Base-by-base conservation (phyloP, 2,888 invertebrate species). In the Sinotaia quadrata region DNA sequence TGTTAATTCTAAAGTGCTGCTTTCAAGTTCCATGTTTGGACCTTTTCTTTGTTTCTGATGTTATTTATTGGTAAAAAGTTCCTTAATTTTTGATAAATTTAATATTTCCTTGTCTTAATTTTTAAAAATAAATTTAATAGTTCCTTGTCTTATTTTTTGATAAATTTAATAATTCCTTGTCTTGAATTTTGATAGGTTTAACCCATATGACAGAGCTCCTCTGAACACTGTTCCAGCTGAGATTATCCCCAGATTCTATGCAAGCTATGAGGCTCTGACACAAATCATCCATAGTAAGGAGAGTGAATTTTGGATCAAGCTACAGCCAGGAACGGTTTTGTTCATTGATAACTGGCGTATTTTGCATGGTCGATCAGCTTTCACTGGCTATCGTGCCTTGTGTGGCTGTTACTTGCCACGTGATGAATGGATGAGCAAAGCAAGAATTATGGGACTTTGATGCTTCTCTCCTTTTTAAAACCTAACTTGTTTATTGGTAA, bases 341-440 rank as follows among this genome's bases (percentile, higher is more conserved):
- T 91, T 93, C 61, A 91, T 94, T 79, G 94, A 95, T 83, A 95
- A 95, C 88, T 94, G 93, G 91, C 90, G 95, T 65, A 90, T 94
- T 1, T 87, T 94, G 1, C 95, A 95, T 79, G 94, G 94, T 0
- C 90, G 94, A 58, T 90, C 91, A 1, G 90, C 90, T 0, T 95
- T 93, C 83, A 90, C 91, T 0, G 94, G 94, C 0, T 88, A 87
- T 8, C 90, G 95, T 49, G 88, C 90, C 27, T 89, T 95, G 81
- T 90, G 91, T 62, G 94, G 94, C 0, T 92, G 93, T 76, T 95
- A 95, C 87, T 90, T 94, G 36, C 89, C 92, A 7, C 90, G 93
- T 57, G 92, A 93, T 68, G 93, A 82, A 41, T 86, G 83, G 82
- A 67, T 76, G 21, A 76, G 81, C 51, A 72, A 71, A 34, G 82